A percentile compares a stretch with the other conserved stretches of the same genome.
Conservation (phyloP, 1,140 invertebrate genomes). For the Tyrophagus putrescentiae region DNA sequence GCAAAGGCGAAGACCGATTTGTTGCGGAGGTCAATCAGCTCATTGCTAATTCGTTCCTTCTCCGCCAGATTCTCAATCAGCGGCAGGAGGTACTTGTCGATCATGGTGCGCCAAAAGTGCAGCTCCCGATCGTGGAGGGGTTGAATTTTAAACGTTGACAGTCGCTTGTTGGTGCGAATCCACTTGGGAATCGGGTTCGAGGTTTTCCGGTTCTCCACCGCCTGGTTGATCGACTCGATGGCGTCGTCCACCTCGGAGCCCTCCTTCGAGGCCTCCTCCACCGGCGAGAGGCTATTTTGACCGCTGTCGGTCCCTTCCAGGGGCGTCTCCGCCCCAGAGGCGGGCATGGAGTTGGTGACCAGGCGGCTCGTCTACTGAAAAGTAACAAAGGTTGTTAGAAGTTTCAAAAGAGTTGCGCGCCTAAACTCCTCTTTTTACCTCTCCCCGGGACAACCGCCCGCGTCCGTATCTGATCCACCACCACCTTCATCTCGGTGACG, state of each 20-base stretch:
- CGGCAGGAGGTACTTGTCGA: conserved; percentile 36
- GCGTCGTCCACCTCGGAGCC: neutral
- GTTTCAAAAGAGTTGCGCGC: too few relatives aligned
- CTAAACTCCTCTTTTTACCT: too few relatives aligned
- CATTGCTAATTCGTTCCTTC: conserved; percentile 25
- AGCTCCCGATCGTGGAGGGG: conserved; percentile 62
- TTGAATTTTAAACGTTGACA: conserved; percentile 31
- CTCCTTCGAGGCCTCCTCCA: conserved; percentile 21
- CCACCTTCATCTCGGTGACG: neutral
- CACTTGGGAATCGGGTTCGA: too few relatives aligned
- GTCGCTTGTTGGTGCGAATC: conserved; percentile 35
- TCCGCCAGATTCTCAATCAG: conserved; percentile 29
- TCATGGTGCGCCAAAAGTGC: conserved; percentile 79
- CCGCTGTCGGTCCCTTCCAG: neutral
- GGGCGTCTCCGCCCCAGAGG: neutral
- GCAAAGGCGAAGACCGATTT: conserved; percentile 29
- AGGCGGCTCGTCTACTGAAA: neutral
- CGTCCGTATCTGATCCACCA: neutral
- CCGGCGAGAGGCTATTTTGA: conserved; percentile 14
- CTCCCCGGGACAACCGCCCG: neutral
- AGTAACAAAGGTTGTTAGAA: too few relatives aligned
- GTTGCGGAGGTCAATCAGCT: conserved; percentile 29
- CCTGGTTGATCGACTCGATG: neutral
- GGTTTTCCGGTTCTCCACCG: conserved; percentile 55
- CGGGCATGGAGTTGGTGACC: neutral